These are phyloP conservation scores for Meloidogyne exigua DNA, from an alignment of 1,140 invertebrate species.

Conservation along the genomic window DNA sequence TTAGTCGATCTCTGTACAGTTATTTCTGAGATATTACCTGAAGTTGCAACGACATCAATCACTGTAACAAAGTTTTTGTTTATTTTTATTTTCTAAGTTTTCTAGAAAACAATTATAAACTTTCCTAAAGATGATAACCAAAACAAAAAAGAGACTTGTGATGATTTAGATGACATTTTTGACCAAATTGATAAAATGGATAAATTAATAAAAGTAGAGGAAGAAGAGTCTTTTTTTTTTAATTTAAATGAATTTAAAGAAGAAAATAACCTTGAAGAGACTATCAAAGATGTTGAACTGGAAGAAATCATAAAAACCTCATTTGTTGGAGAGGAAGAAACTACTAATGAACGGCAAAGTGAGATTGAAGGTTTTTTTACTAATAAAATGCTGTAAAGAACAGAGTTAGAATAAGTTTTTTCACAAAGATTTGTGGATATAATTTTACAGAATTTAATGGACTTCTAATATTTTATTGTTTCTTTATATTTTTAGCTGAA, in stretches of 20 bases:
- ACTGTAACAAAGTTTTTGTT: not conserved
- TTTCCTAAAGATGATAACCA: not conserved
- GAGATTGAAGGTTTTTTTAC: too few relatives aligned
- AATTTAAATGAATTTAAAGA: too few relatives aligned
- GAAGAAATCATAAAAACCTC: not conserved
- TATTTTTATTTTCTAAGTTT: not conserved
- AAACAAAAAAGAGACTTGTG: not conserved
- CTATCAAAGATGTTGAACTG: not conserved
- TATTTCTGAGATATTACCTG: not conserved
- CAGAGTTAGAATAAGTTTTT: too few relatives aligned
- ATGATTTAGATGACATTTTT: constrained; percentile 11
- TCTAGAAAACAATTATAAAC: not conserved
- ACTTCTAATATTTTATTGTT: not conserved
- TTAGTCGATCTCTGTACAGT: too few relatives aligned
- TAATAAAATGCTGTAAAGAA: too few relatives aligned
- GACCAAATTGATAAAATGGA: constrained; percentile 25
- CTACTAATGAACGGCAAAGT: not conserved
- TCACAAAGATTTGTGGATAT: too few relatives aligned
- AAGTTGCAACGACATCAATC: not conserved
- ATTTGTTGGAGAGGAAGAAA: not conserved
- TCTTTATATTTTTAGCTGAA: not conserved
- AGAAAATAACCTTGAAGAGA: not conserved
- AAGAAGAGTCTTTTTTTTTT: not conserved
- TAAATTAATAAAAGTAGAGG: constrained; percentile 7
- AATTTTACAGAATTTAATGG: too few relatives aligned